Conservation (phyloP, 2,888 invertebrate species). For the Archips xylosteana region DNA sequence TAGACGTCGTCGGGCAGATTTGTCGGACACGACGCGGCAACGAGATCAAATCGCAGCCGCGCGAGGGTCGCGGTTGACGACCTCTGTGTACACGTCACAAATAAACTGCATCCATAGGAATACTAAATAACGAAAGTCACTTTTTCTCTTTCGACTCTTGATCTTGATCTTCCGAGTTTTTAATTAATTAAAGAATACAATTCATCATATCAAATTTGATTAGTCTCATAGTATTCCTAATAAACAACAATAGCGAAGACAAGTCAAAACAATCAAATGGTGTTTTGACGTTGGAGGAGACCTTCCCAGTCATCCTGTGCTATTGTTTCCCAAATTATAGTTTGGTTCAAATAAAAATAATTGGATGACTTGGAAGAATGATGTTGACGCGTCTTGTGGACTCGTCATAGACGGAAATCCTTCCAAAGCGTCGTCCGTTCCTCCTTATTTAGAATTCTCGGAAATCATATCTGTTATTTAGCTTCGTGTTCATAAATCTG, state of each 20-base stretch:
- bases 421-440: conserved; percentile 22
- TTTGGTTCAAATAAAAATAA: conserved; percentile 4
- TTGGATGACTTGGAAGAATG: neutral
- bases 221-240: neutral
- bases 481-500: neutral
- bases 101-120: conserved; percentile 32
- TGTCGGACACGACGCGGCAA: conserved; percentile 69
- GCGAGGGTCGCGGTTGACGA: conserved; percentile 79
- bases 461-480: conserved; percentile 18
- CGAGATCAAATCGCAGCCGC: conserved; percentile 50
- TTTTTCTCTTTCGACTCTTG: neutral
- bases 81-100: conserved; percentile 54
- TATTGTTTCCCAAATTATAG: neutral
- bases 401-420: conserved; percentile 26
- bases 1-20: conserved; percentile 82
- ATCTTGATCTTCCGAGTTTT: neutral
- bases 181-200: too few species aligned
- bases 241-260: neutral
- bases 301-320: neutral
- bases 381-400: neutral
- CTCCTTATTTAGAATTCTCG: conserved; percentile 37
- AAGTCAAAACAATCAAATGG: neutral
- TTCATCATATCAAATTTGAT: neutral
- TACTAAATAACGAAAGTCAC: conserved; percentile 7
- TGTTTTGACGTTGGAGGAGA: neutral